Percentiles rank a stretch among this genome's conserved stretches.
Evolutionary conservation across 1,140 invertebrate genomes (phyloP).

Genomic region (Brachionus rubens): DNA sequence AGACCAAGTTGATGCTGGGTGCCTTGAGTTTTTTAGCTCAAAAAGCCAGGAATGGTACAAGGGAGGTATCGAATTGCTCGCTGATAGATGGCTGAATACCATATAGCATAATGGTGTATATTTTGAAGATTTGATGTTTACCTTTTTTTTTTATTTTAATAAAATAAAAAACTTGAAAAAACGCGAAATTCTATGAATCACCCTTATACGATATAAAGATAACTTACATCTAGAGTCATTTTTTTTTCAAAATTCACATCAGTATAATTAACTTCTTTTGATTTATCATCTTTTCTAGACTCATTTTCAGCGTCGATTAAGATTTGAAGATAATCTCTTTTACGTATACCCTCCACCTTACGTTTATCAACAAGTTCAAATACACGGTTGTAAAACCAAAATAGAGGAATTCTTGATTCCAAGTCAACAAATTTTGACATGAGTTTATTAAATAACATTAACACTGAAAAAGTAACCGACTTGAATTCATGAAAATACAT

Average conservation of each 20-base stretch:
- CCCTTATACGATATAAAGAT: background rate
- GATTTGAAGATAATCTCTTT: constrained; percentile 35
- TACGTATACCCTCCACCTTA: background rate
- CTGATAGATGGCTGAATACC: too few species aligned
- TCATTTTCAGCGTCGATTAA: constrained; percentile 18
- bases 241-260: constrained; percentile 8
- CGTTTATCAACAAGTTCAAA: constrained; percentile 15
- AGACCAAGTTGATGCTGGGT: too few species aligned
- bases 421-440: background rate
- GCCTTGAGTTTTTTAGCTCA: too few species aligned
- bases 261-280: background rate
- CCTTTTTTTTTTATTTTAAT: too few species aligned
- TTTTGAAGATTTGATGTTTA: too few species aligned
- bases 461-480: background rate
- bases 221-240: constrained; percentile 14
- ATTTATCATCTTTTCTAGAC: constrained; percentile 26
- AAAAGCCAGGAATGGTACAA: too few species aligned
- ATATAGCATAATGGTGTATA: too few species aligned
- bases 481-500: constrained; percentile 38
- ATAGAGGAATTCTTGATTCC: background rate
- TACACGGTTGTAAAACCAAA: constrained; percentile 1
- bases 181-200: too few species aligned
- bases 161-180: too few species aligned
- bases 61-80: too few species aligned
- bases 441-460: background rate